phyloP scores from a whole-genome alignment of 2,113 vertebrate species.

The Otis tarda region DNA sequence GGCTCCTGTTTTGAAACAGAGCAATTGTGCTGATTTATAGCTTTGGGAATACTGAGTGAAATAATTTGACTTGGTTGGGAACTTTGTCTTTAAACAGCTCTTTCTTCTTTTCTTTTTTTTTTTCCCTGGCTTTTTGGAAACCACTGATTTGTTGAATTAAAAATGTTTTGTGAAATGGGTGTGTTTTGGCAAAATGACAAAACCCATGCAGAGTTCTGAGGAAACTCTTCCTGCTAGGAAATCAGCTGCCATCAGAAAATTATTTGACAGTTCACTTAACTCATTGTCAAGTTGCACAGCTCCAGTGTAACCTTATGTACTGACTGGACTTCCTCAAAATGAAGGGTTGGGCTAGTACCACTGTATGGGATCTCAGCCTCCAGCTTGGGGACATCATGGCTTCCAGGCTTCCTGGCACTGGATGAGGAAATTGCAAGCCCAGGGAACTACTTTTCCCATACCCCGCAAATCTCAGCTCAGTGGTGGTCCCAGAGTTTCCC shows the following conservation, averaged over 20 bases:
- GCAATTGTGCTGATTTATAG: conserved; percentile 7
- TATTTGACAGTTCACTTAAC: conserved; percentile 10
- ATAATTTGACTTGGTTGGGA: neutral
- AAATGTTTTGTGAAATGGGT: conserved; percentile 41
- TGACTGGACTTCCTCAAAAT: neutral
- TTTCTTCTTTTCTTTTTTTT: neutral
- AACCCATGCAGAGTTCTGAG: conserved; percentile 33
- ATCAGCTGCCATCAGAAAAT: conserved; percentile 42
- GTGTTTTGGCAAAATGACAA: conserved; percentile 24
- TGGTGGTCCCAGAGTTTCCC: neutral
- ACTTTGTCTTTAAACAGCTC: neutral
- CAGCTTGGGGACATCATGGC: neutral
- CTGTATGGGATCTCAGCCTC: neutral
- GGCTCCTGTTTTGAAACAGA: conserved; percentile 36
- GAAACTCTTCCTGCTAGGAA: conserved; percentile 39
- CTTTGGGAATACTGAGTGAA: conserved; percentile 36
- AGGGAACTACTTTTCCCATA: neutral
- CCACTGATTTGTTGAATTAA: conserved; percentile 37
- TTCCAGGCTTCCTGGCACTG: neutral
- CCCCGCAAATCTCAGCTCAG: neutral
- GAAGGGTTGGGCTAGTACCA: neutral
- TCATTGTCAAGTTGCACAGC: neutral
- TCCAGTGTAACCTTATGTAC: neutral
- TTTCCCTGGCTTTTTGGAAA: neutral
- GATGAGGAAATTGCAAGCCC: neutral